These are phyloP conservation scores for Myioborus melanocephalus DNA, from an alignment of 2,797 vertebrate genomes.

Conservation along the genomic window DNA sequence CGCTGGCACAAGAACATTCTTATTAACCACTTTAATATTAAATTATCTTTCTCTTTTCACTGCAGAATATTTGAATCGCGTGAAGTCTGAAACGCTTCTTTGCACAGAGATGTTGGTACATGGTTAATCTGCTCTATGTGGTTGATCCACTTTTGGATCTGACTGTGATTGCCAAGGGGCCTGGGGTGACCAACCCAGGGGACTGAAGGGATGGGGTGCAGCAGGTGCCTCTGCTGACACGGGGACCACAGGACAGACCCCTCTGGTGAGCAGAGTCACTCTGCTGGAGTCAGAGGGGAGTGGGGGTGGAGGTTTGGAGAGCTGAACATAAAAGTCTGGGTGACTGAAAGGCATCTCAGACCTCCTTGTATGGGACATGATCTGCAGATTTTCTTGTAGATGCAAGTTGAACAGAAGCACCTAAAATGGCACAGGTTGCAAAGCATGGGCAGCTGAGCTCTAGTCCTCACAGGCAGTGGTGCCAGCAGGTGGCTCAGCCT, in stretches of 20 bases:
- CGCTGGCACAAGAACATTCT: background rate
- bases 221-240: background rate
- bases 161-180: background rate
- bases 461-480: background rate
- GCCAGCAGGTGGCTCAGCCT: background rate
- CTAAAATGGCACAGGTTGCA: background rate
- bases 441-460: background rate
- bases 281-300: background rate
- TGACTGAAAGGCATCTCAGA: background rate
- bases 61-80: background rate
- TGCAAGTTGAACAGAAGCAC: background rate
- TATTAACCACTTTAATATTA: background rate
- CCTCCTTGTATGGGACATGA: fast-evolving
- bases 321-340: background rate
- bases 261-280: fast-evolving
- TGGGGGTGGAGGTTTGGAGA: background rate
- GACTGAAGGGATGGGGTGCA: background rate
- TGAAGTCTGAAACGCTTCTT: background rate
- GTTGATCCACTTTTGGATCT: background rate
- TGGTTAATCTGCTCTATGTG: background rate
- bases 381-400: background rate
- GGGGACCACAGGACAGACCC: background rate
- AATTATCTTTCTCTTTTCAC: background rate
- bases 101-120: background rate
- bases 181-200: background rate